These are phyloP conservation scores for Xylota segnis DNA, from an alignment of 2,888 invertebrate species.

Conservation along the genomic window DNA sequence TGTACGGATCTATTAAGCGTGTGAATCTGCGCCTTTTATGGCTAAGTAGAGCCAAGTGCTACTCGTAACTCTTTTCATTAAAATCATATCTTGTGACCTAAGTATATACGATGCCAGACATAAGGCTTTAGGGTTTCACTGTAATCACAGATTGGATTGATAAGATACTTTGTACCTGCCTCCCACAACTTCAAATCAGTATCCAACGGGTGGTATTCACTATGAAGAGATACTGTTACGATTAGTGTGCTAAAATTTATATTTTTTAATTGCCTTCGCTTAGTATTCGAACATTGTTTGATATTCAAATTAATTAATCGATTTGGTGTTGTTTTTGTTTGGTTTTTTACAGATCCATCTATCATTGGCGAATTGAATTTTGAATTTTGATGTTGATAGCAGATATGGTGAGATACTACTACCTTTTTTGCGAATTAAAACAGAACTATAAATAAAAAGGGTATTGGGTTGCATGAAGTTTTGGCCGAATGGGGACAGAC, in stretches of 20 bases:
- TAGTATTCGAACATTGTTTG: conserved; percentile 24
- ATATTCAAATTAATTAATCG: conserved; percentile 19
- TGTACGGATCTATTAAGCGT: conserved; percentile 16
- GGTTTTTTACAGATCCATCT: conserved; percentile 42
- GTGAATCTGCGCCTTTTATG: conserved; percentile 26
- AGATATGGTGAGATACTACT: conserved; percentile 53
- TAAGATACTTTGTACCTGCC: conserved; percentile 20
- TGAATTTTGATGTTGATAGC: conserved; percentile 18
- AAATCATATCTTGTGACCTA: neutral
- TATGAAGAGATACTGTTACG: conserved; percentile 11
- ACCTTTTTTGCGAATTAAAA: neutral
- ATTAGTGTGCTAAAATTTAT: neutral
- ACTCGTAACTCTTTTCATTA: conserved; percentile 23
- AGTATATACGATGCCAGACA: neutral
- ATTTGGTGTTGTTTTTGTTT: conserved; percentile 14
- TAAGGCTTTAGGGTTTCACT: neutral
- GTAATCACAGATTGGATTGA: conserved; percentile 32
- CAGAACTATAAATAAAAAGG: neutral
- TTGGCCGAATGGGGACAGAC: neutral
- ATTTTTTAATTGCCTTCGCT: conserved; percentile 29
- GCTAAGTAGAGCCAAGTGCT: neutral
- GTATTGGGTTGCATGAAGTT: neutral
- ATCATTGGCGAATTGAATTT: conserved; percentile 13
- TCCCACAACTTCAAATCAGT: conserved; percentile 7
- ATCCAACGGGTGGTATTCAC: conserved; percentile 26